Percentiles rank a stretch among this genome's conserved stretches.
phyloP scores from a whole-genome alignment of 2,797 vertebrate genomes.

The Fistularia tabacaria region DNA sequence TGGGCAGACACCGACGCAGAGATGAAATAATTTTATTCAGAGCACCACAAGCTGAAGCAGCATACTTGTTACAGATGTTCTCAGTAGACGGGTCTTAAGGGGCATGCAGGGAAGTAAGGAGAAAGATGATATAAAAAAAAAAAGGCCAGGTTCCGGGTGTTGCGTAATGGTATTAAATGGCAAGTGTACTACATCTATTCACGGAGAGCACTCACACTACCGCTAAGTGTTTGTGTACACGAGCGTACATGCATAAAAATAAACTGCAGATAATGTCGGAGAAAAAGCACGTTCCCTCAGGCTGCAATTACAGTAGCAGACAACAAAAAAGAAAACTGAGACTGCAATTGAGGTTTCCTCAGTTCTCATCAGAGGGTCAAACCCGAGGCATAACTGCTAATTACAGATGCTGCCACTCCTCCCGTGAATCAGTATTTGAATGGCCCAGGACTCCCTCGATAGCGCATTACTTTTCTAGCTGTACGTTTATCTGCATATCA shows the following conservation, averaged over 20 bases:
- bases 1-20: background rate
- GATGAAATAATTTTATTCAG: conserved; percentile 10
- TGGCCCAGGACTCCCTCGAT: conserved; percentile 35
- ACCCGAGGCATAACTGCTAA: conserved; percentile 46
- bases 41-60: conserved; percentile 6
- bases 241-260: conserved; percentile 8
- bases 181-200: conserved; percentile 3
- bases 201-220: conserved; percentile 1
- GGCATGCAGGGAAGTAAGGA: background rate
- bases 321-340: conserved; percentile 37
- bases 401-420: conserved; percentile 36
- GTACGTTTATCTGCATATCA: conserved; percentile 39
- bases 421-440: conserved; percentile 48
- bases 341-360: conserved; percentile 34
- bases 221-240: background rate
- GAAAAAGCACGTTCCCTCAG: conserved; percentile 22
- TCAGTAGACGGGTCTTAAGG: conserved; percentile 5
- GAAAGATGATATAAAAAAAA: conserved; percentile 9
- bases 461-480: conserved; percentile 14
- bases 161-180: conserved; percentile 23
- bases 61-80: conserved; percentile 15
- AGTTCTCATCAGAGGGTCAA: conserved; percentile 52
- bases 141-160: conserved; percentile 10
- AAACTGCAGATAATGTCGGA: conserved; percentile 23
- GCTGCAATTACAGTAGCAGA: conserved; percentile 44